Base-by-base conservation (phyloP, 2,888 invertebrate species). In the Amorpha juglandis region DNA sequence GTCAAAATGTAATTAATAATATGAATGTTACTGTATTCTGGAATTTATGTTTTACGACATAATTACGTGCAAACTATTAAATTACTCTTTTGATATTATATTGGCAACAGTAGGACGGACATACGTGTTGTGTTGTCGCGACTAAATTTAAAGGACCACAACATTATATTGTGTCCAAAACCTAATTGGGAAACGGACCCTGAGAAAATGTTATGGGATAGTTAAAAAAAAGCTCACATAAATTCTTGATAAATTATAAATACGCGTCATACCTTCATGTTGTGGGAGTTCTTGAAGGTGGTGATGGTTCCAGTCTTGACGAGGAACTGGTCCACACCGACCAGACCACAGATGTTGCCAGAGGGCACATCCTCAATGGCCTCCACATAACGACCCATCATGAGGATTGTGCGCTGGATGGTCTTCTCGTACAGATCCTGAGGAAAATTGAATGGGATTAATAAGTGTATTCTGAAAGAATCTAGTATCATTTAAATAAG, bases 341-440 rank as follows among this genome's bases (percentile, higher is more conserved):
- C 99, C 84, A 99, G 95, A 95, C 99, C 99, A 89, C 99, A 99
- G 93, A 99, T 99, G 95, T 99, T 99, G 82, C 99, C 99, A 76
- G 97, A 98, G 69, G 99, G 99, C 73, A 99, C 99, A 94, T 99
- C 99, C 92, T 99, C 99, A 83, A 99, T 99, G 73, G 99, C 98
- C 94, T 99, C 99, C 69, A 98, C 98, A 86, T 99, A 99, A 94
- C 99, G 98, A 74, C 99, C 99, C 99, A 99, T 99, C 99, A 99
- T 99, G 83, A 99, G 95, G 88, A 99, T 99, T 70, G 99, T 99
- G 93, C 99, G 97, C 94, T 99, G 99, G 92, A 99, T 99, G 78
- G 98, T 98, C 94, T 99, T 99, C 93, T 99, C 99, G 84, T 98
- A 99, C 86, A 99, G 91, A 95, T 99, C 99, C 93, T 92, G 71